A percentile compares a stretch with the other conserved stretches of the same genome.
Conservation (phyloP, 2,113 vertebrate genomes). For the Perca flavescens region DNA sequence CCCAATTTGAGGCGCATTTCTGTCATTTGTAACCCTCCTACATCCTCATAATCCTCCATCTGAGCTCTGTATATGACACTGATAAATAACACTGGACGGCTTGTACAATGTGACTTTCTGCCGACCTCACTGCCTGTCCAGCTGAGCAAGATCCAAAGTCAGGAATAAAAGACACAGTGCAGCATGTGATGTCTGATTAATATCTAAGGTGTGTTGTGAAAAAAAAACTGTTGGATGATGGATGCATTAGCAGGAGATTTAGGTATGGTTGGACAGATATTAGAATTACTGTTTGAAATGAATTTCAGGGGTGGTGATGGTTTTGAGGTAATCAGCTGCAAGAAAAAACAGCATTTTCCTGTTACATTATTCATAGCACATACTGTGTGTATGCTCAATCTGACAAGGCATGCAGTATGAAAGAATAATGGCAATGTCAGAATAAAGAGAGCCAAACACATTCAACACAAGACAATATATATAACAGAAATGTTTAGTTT, state of each 20-base stretch:
- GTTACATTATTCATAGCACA: constrained; percentile 33
- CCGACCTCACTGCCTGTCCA: background rate
- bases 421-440: background rate
- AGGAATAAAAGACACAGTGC: background rate
- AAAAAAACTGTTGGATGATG: background rate
- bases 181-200: background rate
- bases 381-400: background rate
- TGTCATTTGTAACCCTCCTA: constrained; percentile 41
- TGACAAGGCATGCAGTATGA: background rate
- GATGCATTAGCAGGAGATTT: constrained; percentile 3
- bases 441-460: background rate
- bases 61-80: constrained; percentile 41
- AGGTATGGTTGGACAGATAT: background rate
- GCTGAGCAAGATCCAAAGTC: background rate
- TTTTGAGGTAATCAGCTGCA: constrained; percentile 5
- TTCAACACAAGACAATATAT: no score
- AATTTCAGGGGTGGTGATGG: background rate
- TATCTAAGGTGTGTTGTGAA: constrained; percentile 1
- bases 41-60: constrained; percentile 45
- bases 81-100: constrained; percentile 39
- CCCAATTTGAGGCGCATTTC: constrained; percentile 54
- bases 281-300: background rate
- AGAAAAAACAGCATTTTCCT: background rate
- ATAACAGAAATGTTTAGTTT: no score
- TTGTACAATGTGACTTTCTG: constrained; percentile 20